A percentile compares a stretch with the other conserved stretches of the same genome.
phyloP scores from a whole-genome alignment of 2,797 vertebrate genomes.

The Danio jaintianensis region DNA sequence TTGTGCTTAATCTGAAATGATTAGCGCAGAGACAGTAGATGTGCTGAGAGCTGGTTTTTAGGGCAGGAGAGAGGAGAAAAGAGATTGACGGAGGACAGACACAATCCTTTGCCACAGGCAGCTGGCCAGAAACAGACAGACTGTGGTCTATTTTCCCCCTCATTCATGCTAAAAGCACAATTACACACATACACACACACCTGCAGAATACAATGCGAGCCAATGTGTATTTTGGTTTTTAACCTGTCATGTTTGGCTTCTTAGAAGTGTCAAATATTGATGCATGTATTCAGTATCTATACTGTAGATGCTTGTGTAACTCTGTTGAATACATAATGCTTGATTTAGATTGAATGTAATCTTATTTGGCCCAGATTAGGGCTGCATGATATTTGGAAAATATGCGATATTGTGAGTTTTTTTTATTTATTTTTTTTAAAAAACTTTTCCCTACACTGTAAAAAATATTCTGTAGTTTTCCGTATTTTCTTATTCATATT shows the following conservation, averaged over 20 bases:
- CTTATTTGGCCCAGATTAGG: background rate
- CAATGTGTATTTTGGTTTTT: background rate
- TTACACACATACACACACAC: conserved; percentile 24
- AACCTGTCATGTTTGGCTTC: background rate
- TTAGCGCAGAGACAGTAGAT: background rate
- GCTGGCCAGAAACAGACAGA: conserved; percentile 41
- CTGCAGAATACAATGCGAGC: background rate
- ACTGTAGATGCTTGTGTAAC: background rate
- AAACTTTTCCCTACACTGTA: too few relatives aligned
- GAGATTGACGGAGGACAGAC: conserved; percentile 19
- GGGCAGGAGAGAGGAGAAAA: background rate
- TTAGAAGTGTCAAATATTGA: background rate
- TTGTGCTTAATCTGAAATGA: conserved; percentile 1
- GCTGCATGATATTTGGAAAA: too few relatives aligned
- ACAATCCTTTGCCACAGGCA: conserved; percentile 28
- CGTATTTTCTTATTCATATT: too few relatives aligned
- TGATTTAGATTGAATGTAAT: background rate
- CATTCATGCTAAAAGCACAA: conserved; percentile 16
- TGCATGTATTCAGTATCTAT: background rate
- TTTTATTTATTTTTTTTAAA: too few relatives aligned
- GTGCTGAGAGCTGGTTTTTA: conserved; percentile 12
- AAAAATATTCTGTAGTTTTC: too few relatives aligned
- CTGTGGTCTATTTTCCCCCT: conserved; percentile 33
- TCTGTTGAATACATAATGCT: background rate
- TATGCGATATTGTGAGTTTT: too few relatives aligned